A percentile compares a stretch with the other conserved stretches of the same genome.
Evolutionary conservation across 2,888 invertebrate species (phyloP).

Genomic region (Acleris emargana): DNA sequence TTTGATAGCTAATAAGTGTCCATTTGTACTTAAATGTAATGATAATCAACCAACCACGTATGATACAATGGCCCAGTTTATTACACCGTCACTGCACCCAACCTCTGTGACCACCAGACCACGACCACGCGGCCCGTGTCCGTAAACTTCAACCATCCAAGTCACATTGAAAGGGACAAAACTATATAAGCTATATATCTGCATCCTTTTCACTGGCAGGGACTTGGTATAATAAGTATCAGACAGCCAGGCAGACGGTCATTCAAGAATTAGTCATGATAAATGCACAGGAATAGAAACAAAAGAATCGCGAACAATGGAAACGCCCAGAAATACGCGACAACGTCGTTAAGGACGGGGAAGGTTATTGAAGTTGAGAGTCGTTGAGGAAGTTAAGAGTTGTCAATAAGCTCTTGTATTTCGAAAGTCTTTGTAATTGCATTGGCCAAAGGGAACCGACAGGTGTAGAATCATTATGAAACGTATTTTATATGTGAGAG

Average conservation of each 20-base stretch:
- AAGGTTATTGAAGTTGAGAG: not conserved
- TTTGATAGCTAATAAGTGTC: too few relatives aligned
- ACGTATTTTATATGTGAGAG: too few relatives aligned
- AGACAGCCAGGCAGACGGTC: conserved; percentile 25
- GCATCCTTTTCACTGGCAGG: too few relatives aligned
- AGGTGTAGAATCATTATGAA: too few relatives aligned
- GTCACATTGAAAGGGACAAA: too few relatives aligned
- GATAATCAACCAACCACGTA: not conserved
- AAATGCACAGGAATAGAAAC: conserved; percentile 6
- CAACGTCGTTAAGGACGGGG: conserved; percentile 8
- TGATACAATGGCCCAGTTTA: conserved; percentile 5
- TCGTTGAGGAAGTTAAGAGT: not conserved
- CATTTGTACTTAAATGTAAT: too few relatives aligned
- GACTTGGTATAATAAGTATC: not conserved
- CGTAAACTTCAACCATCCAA: too few relatives aligned
- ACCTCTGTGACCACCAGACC: conserved; percentile 10
- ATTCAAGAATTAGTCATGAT: conserved; percentile 30
- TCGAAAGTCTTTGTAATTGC: not conserved
- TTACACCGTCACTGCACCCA: not conserved
- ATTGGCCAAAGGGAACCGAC: not conserved
- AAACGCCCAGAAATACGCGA: conserved; percentile 1
- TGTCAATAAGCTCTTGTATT: not conserved
- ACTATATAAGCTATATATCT: too few relatives aligned
- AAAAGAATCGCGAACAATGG: conserved; percentile 13
- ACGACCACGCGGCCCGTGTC: not conserved